A percentile compares a stretch with the other conserved stretches of the same genome.
Conservation (phyloP, 2,113 vertebrate genomes). For the Indicator indicator region DNA sequence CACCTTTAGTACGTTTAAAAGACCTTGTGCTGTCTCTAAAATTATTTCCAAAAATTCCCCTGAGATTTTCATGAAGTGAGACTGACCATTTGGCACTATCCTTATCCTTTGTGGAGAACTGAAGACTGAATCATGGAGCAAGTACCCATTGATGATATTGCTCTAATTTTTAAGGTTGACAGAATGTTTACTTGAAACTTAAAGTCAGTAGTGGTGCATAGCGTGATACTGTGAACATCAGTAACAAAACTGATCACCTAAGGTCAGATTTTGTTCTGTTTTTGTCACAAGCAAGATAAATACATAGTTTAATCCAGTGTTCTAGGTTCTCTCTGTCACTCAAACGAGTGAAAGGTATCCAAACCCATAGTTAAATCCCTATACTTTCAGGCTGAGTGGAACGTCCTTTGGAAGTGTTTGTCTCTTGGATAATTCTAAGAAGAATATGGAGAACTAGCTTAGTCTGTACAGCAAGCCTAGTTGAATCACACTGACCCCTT, state of each 20-base stretch:
- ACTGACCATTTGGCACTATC: neutral
- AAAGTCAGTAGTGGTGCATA: neutral
- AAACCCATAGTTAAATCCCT: accelerated
- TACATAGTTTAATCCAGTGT: accelerated
- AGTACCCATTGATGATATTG: neutral
- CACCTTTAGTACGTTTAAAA: neutral
- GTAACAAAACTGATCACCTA: neutral
- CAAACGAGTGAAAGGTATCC: neutral
- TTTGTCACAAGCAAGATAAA: neutral
- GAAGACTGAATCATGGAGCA: neutral
- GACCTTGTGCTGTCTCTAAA: neutral
- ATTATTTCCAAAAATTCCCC: neutral
- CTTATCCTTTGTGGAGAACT: neutral
- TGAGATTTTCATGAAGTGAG: neutral
- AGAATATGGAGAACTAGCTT: neutral
- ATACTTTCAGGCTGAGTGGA: neutral
- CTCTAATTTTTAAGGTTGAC: neutral
- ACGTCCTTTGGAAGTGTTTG: neutral
- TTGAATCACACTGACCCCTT: neutral
- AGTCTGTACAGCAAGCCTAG: neutral
- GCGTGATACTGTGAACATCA: neutral
- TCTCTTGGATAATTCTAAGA: neutral
- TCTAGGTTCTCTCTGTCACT: neutral
- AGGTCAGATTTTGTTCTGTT: neutral
- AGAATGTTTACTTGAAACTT: too few relatives aligned